phyloP scores from a whole-genome alignment of 2,888 invertebrate species.

The Ennomos erosarius region DNA sequence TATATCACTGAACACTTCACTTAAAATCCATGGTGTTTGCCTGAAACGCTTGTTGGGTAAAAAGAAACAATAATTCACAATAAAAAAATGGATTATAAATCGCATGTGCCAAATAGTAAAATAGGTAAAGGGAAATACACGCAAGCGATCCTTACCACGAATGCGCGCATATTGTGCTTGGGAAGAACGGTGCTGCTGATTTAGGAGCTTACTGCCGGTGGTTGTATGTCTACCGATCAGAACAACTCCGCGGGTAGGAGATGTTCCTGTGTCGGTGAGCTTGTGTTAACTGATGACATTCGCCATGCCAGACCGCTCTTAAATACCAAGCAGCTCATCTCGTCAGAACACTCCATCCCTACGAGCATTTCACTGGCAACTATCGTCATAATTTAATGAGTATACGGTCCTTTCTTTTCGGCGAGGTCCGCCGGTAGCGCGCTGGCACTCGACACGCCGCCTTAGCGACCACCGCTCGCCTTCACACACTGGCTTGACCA shows the following conservation, averaged over 20 bases:
- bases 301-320: constrained; percentile 79
- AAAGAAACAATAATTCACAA: constrained; percentile 40
- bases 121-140: constrained; percentile 43
- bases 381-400: constrained; percentile 81
- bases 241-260: constrained; percentile 65
- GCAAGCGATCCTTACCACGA: constrained; percentile 77
- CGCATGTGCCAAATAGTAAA: constrained; percentile 68
- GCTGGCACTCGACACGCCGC: constrained; percentile 73
- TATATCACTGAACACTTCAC: constrained; percentile 68
- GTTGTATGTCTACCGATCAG: constrained; percentile 49
- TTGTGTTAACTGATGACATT: constrained; percentile 83
- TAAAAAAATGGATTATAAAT: constrained; percentile 44
- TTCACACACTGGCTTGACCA: constrained; percentile 44
- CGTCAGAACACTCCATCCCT: constrained; percentile 82
- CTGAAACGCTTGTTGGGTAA: constrained; percentile 48
- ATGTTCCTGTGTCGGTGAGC: constrained; percentile 76
- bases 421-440: constrained; percentile 62
- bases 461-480: constrained; percentile 68
- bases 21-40: constrained; percentile 47
- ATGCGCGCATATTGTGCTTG: constrained; percentile 79
- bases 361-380: constrained; percentile 82
- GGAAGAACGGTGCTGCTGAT: constrained; percentile 48
- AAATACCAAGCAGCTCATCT: constrained; percentile 83
- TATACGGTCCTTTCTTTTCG: constrained; percentile 83
- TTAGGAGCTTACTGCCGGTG: constrained; percentile 56